These are phyloP conservation scores for Opisthograptis luteolata DNA, from an alignment of 2,888 invertebrate genomes.

Conservation along the genomic window DNA sequence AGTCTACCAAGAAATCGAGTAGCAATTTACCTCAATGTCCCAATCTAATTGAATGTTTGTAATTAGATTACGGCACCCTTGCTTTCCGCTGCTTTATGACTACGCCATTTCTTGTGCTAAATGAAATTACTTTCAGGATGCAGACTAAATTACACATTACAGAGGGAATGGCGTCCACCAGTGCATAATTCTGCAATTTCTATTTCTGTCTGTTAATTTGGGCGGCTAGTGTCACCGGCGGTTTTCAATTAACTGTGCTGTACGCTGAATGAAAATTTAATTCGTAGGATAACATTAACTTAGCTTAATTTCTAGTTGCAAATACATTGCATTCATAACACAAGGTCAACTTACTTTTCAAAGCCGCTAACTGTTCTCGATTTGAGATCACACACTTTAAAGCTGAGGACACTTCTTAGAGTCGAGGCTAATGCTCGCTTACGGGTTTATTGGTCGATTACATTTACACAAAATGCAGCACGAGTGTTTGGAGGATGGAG, in stretches of 20 bases:
- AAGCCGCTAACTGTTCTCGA: constrained; percentile 3
- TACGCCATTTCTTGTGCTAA: constrained; percentile 30
- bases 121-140: constrained; percentile 41
- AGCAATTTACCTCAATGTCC: constrained; percentile 27
- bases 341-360: constrained; percentile 5
- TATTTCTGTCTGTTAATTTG: constrained; percentile 36
- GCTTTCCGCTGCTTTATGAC: constrained; percentile 30
- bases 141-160: constrained; percentile 39
- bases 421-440: constrained; percentile 8
- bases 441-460: constrained; percentile 9
- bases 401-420: constrained; percentile 7
- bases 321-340: neutral
- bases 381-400: constrained; percentile 9
- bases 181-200: constrained; percentile 38
- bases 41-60: constrained; percentile 42
- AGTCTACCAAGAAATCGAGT: constrained; percentile 22
- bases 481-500: neutral
- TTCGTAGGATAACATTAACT: constrained; percentile 1
- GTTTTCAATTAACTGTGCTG: constrained; percentile 41
- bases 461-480: constrained; percentile 24
- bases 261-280: constrained; percentile 4
- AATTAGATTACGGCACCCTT: constrained; percentile 40
- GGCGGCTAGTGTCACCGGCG: constrained; percentile 37
- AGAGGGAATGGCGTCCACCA: constrained; percentile 29
- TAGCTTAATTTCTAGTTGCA: neutral